A percentile compares a stretch with the other conserved stretches of the same genome.
phyloP scores from a whole-genome alignment of 2,113 vertebrate genomes.

The Macrotis lagotis region DNA sequence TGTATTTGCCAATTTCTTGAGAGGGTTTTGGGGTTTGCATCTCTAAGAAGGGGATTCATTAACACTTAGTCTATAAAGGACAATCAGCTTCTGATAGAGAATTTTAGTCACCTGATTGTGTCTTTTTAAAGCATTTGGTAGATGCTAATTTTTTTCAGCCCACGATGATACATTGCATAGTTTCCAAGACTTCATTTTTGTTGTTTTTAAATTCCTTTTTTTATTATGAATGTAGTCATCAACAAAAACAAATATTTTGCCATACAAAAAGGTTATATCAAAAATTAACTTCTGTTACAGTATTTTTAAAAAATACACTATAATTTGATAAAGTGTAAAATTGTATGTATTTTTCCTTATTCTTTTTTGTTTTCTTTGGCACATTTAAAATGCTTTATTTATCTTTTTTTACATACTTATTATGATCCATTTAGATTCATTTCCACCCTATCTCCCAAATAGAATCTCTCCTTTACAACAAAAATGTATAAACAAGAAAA shows the following conservation, averaged over 20 bases:
- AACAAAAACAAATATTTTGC: neutral
- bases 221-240: neutral
- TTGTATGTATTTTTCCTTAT: neutral
- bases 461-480: neutral
- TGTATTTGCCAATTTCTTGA: neutral
- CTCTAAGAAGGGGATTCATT: neutral
- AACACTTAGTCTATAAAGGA: neutral
- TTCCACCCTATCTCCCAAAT: neutral
- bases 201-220: neutral
- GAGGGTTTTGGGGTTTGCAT: neutral
- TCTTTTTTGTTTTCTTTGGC: neutral
- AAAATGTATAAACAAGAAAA: neutral
- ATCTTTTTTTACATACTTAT: neutral
- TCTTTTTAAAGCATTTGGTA: neutral
- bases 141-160: neutral
- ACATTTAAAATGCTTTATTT: neutral
- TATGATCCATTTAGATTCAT: neutral
- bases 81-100: neutral
- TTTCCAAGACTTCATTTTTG: neutral
- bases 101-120: neutral
- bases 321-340: neutral
- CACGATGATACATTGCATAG: neutral
- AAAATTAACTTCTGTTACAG: neutral
- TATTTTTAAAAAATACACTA: neutral
- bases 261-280: neutral